Evolutionary conservation across 2,113 vertebrate genomes (phyloP).

Genomic region (Chloebia gouldiae): DNA sequence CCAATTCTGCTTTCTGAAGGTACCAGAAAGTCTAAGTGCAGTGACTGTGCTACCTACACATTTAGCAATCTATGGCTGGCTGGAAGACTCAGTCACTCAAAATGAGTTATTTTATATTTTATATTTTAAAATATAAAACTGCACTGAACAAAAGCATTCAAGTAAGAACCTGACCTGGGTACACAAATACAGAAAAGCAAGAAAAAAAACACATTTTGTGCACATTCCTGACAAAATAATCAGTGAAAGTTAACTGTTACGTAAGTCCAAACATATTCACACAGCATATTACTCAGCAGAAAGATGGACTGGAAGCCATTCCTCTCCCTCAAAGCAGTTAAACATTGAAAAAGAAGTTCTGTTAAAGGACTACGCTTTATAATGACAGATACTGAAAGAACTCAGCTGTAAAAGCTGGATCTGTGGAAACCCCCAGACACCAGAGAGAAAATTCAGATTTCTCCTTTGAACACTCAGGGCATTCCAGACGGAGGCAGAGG

Average conservation of each 20-base stretch:
- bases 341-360: background rate
- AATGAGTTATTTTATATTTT: background rate
- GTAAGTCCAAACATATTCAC: background rate
- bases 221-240: background rate
- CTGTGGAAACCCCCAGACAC: background rate
- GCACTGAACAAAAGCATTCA: conserved; percentile 28
- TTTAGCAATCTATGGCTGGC: background rate
- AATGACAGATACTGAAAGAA: background rate
- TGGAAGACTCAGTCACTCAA: background rate
- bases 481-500: background rate
- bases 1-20: background rate
- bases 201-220: background rate
- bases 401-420: background rate
- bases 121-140: conserved; percentile 40
- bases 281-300: background rate
- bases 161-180: background rate
- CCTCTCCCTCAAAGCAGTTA: background rate
- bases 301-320: background rate
- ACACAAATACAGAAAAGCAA: conserved; percentile 16
- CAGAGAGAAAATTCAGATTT: background rate
- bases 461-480: background rate
- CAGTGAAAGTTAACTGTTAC: background rate
- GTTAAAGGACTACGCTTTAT: background rate
- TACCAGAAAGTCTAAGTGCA: background rate
- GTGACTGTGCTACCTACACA: background rate